Evolutionary conservation across 2,113 vertebrate species (phyloP).

Genomic region (Pachyramphus minor): DNA sequence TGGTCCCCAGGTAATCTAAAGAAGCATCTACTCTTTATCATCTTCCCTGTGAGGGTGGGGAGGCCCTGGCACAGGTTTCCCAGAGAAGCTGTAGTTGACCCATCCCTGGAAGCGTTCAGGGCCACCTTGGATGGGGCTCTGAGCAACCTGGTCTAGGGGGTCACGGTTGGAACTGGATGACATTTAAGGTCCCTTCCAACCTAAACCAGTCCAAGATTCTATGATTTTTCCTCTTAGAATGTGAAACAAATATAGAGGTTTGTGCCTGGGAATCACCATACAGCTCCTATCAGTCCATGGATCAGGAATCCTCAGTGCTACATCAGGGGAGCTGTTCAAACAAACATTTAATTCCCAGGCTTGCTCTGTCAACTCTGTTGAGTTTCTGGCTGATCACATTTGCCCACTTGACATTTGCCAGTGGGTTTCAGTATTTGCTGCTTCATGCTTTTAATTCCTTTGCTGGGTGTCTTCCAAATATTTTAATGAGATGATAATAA

Average conservation of each 20-base stretch:
- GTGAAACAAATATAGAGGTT: not conserved
- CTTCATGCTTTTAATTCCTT: not conserved
- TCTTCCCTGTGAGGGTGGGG: accelerated
- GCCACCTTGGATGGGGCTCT: accelerated
- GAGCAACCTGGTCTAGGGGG: too few relatives aligned
- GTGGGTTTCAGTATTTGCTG: not conserved
- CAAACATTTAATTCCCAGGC: not conserved
- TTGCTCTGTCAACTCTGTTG: not conserved
- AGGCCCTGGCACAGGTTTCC: not conserved
- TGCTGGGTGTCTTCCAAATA: not conserved
- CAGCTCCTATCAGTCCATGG: not conserved
- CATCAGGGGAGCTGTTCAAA: not conserved
- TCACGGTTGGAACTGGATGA: not conserved
- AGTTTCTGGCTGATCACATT: not conserved
- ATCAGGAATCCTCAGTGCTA: not conserved
- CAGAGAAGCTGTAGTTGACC: not conserved
- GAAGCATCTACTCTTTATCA: not conserved
- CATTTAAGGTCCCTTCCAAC: not conserved
- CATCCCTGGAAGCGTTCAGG: not conserved
- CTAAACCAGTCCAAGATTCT: not conserved
- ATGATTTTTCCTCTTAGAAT: not conserved
- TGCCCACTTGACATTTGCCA: not conserved
- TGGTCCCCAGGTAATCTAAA: not conserved
- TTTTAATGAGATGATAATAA: not conserved
- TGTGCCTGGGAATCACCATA: not conserved